Evolutionary conservation across 2,888 invertebrate species (phyloP).

Genomic region (Mythimna albipuncta): DNA sequence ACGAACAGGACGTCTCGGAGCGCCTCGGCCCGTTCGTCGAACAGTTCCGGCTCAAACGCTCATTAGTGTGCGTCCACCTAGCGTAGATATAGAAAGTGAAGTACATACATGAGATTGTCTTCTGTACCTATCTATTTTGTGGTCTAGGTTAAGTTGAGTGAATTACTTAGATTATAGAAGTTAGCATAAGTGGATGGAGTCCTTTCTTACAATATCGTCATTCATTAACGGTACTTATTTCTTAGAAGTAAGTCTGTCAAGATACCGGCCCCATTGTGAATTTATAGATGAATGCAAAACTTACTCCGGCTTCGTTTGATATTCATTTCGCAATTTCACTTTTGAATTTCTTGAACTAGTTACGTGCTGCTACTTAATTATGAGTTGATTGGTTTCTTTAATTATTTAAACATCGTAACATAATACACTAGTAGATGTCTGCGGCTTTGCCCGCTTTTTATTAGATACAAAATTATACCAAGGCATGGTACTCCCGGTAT

Average conservation of each 20-base stretch:
- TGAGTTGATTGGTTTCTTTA: slow-evolving; percentile 46
- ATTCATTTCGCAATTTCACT: slow-evolving; percentile 65
- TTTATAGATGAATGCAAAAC: slow-evolving; percentile 58
- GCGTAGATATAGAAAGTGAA: too few species aligned
- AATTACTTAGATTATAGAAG: background rate
- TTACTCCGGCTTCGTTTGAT: slow-evolving; percentile 37
- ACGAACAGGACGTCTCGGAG: too few species aligned
- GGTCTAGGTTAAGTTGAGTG: background rate
- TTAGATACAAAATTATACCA: too few species aligned
- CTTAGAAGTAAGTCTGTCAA: slow-evolving; percentile 36
- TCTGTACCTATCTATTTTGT: too few species aligned
- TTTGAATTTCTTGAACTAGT: slow-evolving; percentile 62
- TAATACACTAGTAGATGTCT: background rate
- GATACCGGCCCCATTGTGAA: slow-evolving; percentile 46
- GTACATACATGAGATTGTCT: too few species aligned
- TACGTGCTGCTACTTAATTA: slow-evolving; percentile 59
- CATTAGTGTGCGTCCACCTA: too few species aligned
- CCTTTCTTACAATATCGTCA: slow-evolving; percentile 35
- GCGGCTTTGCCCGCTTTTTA: too few species aligned
- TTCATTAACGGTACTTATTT: slow-evolving; percentile 52
- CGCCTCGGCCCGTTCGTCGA: too few species aligned
- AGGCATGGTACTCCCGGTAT: too few species aligned
- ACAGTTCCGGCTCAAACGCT: too few species aligned
- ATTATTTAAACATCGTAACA: slow-evolving; percentile 24
- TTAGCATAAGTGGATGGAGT: slow-evolving; percentile 2